phyloP scores from a whole-genome alignment of 2,797 vertebrate genomes.

The Premnoplex brunnescens region DNA sequence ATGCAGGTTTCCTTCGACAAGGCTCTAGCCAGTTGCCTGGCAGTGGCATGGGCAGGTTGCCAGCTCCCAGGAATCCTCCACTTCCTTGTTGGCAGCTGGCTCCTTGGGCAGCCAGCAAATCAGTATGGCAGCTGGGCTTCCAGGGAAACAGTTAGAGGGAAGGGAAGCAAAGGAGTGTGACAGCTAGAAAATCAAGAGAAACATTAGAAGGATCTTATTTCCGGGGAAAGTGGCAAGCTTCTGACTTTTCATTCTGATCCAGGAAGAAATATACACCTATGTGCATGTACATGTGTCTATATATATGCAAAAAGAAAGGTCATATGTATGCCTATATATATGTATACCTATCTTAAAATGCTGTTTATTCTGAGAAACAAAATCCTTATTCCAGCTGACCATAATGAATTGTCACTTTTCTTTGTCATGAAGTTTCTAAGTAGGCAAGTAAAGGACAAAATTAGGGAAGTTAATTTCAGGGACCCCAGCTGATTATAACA shows the following conservation, averaged over 20 bases:
- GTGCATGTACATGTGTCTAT: fast-evolving
- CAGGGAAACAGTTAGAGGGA: neutral
- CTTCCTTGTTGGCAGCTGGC: neutral
- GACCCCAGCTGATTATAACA: neutral
- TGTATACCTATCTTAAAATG: neutral
- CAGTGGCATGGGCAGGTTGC: neutral
- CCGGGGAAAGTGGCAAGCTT: neutral
- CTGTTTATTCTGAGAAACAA: neutral
- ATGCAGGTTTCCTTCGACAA: neutral
- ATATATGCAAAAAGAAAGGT: neutral
- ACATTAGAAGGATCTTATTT: neutral
- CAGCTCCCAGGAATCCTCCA: neutral
- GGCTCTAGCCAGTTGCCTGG: neutral
- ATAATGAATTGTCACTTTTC: neutral
- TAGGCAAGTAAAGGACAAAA: neutral
- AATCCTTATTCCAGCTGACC: neutral
- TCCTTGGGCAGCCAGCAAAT: neutral
- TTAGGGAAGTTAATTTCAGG: neutral
- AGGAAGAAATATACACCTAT: fast-evolving
- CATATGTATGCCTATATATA: neutral
- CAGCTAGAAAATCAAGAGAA: neutral
- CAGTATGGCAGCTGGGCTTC: neutral
- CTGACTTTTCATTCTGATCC: neutral
- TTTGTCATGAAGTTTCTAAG: neutral
- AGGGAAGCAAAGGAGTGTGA: neutral